A percentile compares a stretch with the other conserved stretches of the same genome.
phyloP scores from a whole-genome alignment of 1,140 invertebrate genomes.

The Drosophila biarmipes region DNA sequence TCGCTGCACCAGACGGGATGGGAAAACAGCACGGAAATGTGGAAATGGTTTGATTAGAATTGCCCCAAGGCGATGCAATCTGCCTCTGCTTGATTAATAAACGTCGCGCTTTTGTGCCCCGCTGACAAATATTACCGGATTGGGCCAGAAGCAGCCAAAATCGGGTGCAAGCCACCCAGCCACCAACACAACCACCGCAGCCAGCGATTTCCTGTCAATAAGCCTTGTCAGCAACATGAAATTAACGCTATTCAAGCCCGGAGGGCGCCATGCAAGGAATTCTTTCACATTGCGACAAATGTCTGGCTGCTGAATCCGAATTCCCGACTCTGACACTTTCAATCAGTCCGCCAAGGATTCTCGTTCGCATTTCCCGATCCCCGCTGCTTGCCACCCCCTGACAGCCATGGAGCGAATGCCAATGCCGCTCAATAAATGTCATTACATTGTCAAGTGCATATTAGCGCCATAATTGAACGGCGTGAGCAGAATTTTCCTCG shows the following conservation, averaged over 20 bases:
- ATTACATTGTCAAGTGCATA: constrained; percentile 82
- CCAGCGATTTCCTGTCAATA: constrained; percentile 65
- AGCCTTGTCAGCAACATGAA: constrained; percentile 69
- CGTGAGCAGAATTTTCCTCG: constrained; percentile 62
- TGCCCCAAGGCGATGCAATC: constrained; percentile 39
- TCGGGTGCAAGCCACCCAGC: background rate
- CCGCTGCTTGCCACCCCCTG: constrained; percentile 1
- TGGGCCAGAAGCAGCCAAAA: background rate
- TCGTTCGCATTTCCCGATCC: background rate
- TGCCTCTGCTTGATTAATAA: constrained; percentile 70
- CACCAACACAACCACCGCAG: constrained; percentile 6
- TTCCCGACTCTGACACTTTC: constrained; percentile 61
- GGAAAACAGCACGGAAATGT: constrained; percentile 38
- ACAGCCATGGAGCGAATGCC: constrained; percentile 46
- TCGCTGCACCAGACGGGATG: background rate
- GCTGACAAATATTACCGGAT: constrained; percentile 54
- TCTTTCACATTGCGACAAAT: constrained; percentile 67
- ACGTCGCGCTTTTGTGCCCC: constrained; percentile 64
- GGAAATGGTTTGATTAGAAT: constrained; percentile 63
- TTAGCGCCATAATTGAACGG: constrained; percentile 79
- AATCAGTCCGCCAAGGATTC: constrained; percentile 58
- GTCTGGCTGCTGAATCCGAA: constrained; percentile 62
- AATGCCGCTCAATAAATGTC: constrained; percentile 73
- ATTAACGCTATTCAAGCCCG: constrained; percentile 68
- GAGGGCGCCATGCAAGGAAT: constrained; percentile 45